A percentile compares a stretch with the other conserved stretches of the same genome.
These are phyloP conservation scores for Hemiscyllium ocellatum DNA, from an alignment of 2,113 vertebrate species.

Conservation along the genomic window DNA sequence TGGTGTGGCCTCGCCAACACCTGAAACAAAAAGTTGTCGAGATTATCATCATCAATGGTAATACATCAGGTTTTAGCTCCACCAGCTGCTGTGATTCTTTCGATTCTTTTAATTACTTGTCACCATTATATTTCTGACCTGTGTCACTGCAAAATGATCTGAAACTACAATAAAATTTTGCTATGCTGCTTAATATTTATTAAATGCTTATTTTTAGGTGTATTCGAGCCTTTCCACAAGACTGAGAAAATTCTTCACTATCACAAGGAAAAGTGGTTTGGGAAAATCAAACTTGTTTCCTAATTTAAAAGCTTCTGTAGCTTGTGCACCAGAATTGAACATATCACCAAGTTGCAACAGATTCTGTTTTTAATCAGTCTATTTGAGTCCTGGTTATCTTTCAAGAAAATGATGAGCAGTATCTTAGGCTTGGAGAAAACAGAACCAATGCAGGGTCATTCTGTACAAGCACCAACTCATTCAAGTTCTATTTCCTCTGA, in stretches of 20 bases:
- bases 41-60: too few species aligned
- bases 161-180: neutral
- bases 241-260: slow-evolving; percentile 3
- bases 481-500: slow-evolving; percentile 35
- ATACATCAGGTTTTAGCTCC: too few species aligned
- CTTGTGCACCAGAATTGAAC: neutral
- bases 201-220: slow-evolving; percentile 31
- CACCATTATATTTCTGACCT: neutral
- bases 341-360: neutral
- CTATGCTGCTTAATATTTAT: neutral
- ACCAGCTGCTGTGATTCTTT: too few species aligned
- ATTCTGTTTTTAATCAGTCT: neutral
- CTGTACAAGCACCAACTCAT: slow-evolving; percentile 7
- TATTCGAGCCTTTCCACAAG: neutral
- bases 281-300: slow-evolving; percentile 3
- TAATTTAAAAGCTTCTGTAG: neutral
- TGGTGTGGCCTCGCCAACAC: too few species aligned
- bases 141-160: neutral
- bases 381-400: slow-evolving; percentile 13
- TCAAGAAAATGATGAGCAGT: slow-evolving; percentile 27
- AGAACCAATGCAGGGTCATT: slow-evolving; percentile 19
- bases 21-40: too few species aligned
- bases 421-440: slow-evolving; percentile 17
- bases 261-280: neutral
- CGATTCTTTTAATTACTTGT: neutral